Conservation (phyloP, 2,797 vertebrate species). For the Falco biarmicus region DNA sequence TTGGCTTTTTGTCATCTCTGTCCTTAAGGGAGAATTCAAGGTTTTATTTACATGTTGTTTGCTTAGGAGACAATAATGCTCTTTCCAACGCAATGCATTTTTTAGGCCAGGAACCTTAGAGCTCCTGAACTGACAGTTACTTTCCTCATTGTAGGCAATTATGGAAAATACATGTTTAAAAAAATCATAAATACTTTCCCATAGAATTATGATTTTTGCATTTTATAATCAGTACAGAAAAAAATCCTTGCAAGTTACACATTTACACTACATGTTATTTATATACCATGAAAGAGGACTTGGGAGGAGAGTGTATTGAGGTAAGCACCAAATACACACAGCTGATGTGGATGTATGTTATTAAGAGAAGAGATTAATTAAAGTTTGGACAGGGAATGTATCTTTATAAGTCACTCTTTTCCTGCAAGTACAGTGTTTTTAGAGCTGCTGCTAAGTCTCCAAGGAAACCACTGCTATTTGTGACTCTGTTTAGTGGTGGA, state of each 20-base stretch:
- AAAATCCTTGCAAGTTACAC: background rate
- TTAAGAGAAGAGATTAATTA: background rate
- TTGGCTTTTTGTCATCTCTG: background rate
- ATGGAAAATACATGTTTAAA: background rate
- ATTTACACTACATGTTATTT: background rate
- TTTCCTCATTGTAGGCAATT: background rate
- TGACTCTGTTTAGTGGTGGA: constrained; percentile 73
- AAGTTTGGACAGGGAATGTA: constrained; percentile 8
- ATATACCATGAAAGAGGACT: background rate
- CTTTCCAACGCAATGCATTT: background rate
- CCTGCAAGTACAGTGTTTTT: background rate
- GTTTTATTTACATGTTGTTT: background rate
- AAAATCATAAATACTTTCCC: background rate
- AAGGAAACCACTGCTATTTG: constrained; percentile 80
- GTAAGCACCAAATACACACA: background rate
- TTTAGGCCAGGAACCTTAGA: background rate
- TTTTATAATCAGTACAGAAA: background rate
- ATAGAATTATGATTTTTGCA: background rate
- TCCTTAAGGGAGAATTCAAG: background rate
- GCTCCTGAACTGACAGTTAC: background rate
- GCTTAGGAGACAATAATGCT: background rate
- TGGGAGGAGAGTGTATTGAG: background rate
- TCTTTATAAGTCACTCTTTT: constrained; percentile 33
- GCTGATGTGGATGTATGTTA: background rate
- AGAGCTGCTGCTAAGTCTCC: constrained; percentile 68